Base-by-base conservation (phyloP, 2,113 vertebrate genomes). In the Onychostruthus taczanowskii region DNA sequence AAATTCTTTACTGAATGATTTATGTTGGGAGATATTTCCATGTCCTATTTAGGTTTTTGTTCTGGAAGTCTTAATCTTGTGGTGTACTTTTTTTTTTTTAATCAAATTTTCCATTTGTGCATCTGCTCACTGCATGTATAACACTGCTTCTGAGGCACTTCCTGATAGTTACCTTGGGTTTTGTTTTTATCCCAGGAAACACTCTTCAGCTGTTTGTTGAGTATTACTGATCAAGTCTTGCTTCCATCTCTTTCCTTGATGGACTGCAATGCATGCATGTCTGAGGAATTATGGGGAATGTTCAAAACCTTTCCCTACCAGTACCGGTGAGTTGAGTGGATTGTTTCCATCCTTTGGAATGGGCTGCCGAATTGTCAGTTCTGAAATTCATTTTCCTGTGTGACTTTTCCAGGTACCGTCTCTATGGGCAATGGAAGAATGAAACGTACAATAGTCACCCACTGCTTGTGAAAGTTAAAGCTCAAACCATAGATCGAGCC, bases 381-480 rank as follows among this genome's bases (percentile, higher is more conserved):
- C 89, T 89, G 61, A 52, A 68, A 53, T 49, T 84, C 28, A 19
- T 96, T 94, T 79, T 88, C 44, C 22, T 84, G 87, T 86, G 2
- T 86, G 4, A 68, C 46, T 24, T 69, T 87, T 90, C 47, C 94
- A 99, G 99, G 97, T 99, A 99, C 91, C 99, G 99, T 89, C 98
- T 99, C 41, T 99, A 99, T 85, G 99, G 99, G 22, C 99, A 99
- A 6, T 99, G 99, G 99, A 99, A 99, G 97, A 99, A 99, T 18
- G 99, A 99, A 97, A 99, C 99, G 0, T 99, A 99, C 86, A 98
- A 98, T 28, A 98, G 98, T 91, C 99, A 99, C 91, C 99, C 99
- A 4, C 98, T 99, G 84, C 97, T 99, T 88, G 99, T 99, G 88
- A 99, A 99, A 98, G 99, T 99, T 96, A 99, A 99, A 98, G 99